Evolutionary conservation across 1,140 invertebrate genomes (phyloP), one percentile per base, ranked within the genome.

Genomic region (Venturia canescens): DNA sequence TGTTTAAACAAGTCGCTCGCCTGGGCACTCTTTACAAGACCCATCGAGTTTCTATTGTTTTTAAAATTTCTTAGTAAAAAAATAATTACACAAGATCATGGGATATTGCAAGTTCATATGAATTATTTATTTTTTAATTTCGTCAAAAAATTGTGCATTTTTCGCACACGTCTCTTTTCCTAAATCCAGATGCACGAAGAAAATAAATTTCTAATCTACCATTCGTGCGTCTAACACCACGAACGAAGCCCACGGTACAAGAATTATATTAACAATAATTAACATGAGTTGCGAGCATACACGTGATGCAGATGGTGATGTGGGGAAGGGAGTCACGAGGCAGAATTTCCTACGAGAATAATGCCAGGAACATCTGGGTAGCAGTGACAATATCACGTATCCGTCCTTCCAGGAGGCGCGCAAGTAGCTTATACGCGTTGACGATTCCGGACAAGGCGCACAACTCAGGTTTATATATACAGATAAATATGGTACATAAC

Each of bases 371-470:
- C 57, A 60, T 60, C 57, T 60, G 57, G 31, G 16, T 60, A 60
- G 16, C 57, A 60, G 16, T 60, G 57, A 60, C 57, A 60, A 60
- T 60, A 60, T 60, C n/a, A n/a, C 57, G n/a, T 23, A 60, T 60
- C 48, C 48, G 48, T 60, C 57, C 57, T 23, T 21, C 0, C 21
- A 60, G 31, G 31, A 34, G 31, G 31, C 57, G n/a, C 16, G 18
- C 57, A 60, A 60, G 57, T 60, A 60, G 57, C 57, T 60, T 60
- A 60, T 60, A 60, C 57, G 57, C 57, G 57, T 60, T 60, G 57
- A 60, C 57, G 57, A 60, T 60, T 60, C 57, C 57, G 21, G 57
- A 60, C 57, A 23, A 16, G n/a, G 57, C 11, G 57, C 57, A 60
- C 57, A 60, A 60, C 57, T 60, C n/a, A 23, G 6, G n/a, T 60